Evolutionary conservation across 2,888 invertebrate genomes (phyloP).

Genomic region (Ashinkailepas kermadecensis): DNA sequence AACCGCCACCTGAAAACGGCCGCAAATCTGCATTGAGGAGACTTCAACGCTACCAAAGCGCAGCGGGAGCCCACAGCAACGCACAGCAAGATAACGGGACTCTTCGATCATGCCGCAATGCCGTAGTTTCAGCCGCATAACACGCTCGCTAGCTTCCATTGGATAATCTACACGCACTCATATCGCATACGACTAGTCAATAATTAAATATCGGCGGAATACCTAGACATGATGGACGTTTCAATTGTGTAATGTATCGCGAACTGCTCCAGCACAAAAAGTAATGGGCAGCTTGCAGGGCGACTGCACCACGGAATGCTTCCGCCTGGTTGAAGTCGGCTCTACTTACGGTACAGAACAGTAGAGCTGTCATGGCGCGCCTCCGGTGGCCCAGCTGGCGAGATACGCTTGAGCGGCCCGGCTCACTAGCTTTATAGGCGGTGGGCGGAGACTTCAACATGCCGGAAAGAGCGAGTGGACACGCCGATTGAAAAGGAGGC

Average conservation of each 20-base stretch:
- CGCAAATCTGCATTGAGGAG: constrained; percentile 61
- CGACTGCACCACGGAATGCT: constrained; percentile 81
- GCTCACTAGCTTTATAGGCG: constrained; percentile 43
- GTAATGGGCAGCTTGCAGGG: constrained; percentile 69
- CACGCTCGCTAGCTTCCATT: too few species aligned
- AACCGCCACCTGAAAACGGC: constrained; percentile 51
- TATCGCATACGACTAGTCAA: too few species aligned
- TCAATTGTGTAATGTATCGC: constrained; percentile 77
- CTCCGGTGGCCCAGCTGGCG: constrained; percentile 54
- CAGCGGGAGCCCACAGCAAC: constrained; percentile 45
- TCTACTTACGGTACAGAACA: constrained; percentile 86
- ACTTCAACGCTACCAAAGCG: constrained; percentile 48
- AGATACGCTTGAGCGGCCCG: constrained; percentile 62
- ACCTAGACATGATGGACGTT: constrained; percentile 78
- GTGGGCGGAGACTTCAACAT: too few species aligned
- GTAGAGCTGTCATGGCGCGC: constrained; percentile 85
- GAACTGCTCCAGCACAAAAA: constrained; percentile 81
- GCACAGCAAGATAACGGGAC: constrained; percentile 68
- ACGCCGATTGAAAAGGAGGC: too few species aligned
- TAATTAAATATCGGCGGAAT: constrained; percentile 56
- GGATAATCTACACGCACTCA: too few species aligned
- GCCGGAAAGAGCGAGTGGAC: too few species aligned
- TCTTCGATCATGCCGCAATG: too few species aligned
- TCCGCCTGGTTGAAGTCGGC: constrained; percentile 82
- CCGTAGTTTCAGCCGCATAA: too few species aligned